These are phyloP conservation scores for Apis florea DNA, from an alignment of 1,140 invertebrate genomes.

Conservation along the genomic window DNA sequence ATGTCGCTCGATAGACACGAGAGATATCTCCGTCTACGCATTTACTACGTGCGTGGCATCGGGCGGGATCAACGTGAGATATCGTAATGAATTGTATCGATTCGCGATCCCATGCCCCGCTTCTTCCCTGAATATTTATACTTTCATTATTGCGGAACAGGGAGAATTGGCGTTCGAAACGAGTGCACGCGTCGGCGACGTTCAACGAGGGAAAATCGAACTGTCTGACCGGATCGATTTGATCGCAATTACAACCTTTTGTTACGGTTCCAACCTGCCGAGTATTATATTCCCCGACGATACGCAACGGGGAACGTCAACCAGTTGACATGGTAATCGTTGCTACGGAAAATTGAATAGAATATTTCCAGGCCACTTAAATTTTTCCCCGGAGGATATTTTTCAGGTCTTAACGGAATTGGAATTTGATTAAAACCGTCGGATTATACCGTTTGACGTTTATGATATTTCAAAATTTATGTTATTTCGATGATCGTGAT, in stretches of 20 bases:
- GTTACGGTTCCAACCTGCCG: background rate
- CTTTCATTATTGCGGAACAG: conserved; percentile 35
- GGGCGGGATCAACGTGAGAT: conserved; percentile 34
- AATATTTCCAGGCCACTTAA: background rate
- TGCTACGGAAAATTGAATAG: background rate
- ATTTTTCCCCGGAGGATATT: no score
- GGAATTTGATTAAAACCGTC: no score
- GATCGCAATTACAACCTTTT: conserved; percentile 12
- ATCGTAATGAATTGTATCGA: conserved; percentile 48
- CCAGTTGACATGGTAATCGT: background rate
- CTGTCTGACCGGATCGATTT: conserved; percentile 16
- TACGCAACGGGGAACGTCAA: background rate
- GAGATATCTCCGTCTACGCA: conserved; percentile 43
- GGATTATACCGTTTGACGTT: no score
- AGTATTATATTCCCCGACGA: background rate
- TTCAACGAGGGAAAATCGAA: conserved; percentile 2
- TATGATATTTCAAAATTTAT: no score
- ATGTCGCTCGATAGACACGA: conserved; percentile 37
- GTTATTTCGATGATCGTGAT: no score
- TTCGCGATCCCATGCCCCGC: background rate
- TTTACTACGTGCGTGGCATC: conserved; percentile 49
- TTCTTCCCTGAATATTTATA: conserved; percentile 42
- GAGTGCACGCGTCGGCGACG: background rate
- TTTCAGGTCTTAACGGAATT: no score
- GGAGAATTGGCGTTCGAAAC: background rate